A percentile compares a stretch with the other conserved stretches of the same genome.
These are phyloP conservation scores for Mechanitis messenoides DNA, from an alignment of 2,888 invertebrate genomes.

Conservation along the genomic window DNA sequence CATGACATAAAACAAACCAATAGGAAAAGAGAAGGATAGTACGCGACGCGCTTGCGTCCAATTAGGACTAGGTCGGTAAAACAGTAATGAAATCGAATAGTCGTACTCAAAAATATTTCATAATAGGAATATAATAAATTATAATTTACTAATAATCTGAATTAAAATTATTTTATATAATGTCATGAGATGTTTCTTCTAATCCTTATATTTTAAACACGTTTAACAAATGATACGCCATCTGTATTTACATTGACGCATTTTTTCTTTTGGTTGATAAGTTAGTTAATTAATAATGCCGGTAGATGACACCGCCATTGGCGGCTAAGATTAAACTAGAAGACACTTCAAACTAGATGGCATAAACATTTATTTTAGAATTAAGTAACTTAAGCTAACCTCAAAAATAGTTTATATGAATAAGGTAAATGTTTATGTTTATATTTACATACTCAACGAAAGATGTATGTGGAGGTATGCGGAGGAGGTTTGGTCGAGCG, in stretches of 20 bases:
- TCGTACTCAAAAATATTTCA: constrained; percentile 10
- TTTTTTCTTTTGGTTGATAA: neutral
- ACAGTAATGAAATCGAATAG: constrained; percentile 37
- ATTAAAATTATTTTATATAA: neutral
- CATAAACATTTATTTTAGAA: too few species aligned
- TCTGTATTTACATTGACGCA: neutral
- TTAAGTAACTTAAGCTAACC: too few species aligned
- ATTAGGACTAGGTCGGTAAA: constrained; percentile 54
- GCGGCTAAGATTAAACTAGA: too few species aligned
- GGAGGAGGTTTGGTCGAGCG: too few species aligned
- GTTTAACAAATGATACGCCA: neutral
- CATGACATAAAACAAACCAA: constrained; percentile 75
- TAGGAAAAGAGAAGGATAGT: constrained; percentile 64
- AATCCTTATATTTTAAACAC: neutral
- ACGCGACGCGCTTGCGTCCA: constrained; percentile 66
- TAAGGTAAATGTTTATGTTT: too few species aligned
- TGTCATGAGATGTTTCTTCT: too few species aligned
- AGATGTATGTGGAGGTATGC: too few species aligned
- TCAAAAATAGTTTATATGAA: too few species aligned
- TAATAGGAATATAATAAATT: neutral
- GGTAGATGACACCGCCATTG: constrained; percentile 9
- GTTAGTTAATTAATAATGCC: neutral
- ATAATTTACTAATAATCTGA: neutral
- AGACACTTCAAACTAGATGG: too few species aligned
- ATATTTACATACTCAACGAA: too few species aligned